A percentile compares a stretch with the other conserved stretches of the same genome.
phyloP scores from a whole-genome alignment of 1,140 invertebrate genomes.

The Drosophila asahinai region DNA sequence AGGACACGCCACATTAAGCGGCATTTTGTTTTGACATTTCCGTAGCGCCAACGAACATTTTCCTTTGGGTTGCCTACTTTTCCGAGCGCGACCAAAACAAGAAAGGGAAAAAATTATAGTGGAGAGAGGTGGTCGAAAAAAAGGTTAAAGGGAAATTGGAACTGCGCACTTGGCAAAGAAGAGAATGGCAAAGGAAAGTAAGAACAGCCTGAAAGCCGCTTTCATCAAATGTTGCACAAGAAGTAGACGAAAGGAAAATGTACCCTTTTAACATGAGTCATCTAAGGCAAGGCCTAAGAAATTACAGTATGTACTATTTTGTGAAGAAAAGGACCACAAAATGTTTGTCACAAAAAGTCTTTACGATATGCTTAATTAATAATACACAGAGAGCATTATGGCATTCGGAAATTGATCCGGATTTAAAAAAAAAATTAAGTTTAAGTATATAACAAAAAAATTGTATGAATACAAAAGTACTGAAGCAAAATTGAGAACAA shows the following conservation, averaged over 20 bases:
- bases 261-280: conserved; percentile 6
- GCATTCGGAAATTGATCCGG: too few relatives aligned
- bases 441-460: too few relatives aligned
- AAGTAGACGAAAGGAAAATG: conserved; percentile 22
- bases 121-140: background rate
- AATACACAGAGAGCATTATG: too few relatives aligned
- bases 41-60: conserved; percentile 41
- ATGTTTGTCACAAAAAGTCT: background rate
- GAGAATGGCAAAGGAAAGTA: conserved; percentile 36
- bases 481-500: too few relatives aligned
- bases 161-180: conserved; percentile 57
- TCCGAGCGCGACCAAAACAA: conserved; percentile 28
- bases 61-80: conserved; percentile 57
- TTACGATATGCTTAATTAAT: background rate
- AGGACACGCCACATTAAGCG: conserved; percentile 77
- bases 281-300: background rate
- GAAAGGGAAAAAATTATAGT: conserved; percentile 19
- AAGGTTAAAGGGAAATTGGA: conserved; percentile 31
- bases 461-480: too few relatives aligned
- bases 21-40: conserved; percentile 78
- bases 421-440: too few relatives aligned
- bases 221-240: conserved; percentile 42
- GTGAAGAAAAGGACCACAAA: background rate
- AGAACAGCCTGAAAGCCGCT: conserved; percentile 32
- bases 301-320: background rate